Evolutionary conservation across 2,888 invertebrate genomes (phyloP).

Genomic region (Pheosia gnoma): DNA sequence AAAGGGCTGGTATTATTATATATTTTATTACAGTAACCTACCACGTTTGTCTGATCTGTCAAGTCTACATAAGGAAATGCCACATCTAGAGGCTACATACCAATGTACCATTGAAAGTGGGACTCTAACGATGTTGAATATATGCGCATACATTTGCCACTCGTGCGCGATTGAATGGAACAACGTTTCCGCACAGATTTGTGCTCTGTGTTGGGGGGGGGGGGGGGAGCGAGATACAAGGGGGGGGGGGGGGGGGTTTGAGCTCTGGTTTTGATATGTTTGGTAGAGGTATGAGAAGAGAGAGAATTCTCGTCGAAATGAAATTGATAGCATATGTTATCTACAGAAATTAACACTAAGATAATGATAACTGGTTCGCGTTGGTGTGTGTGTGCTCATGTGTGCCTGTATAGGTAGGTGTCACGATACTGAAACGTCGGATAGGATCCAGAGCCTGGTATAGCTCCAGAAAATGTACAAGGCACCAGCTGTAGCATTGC

Average conservation of each 20-base stretch:
- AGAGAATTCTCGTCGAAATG: not conserved
- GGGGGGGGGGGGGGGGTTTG: too few species aligned
- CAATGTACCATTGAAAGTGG: slow-evolving; percentile 48
- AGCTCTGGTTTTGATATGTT: slow-evolving; percentile 2
- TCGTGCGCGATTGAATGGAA: slow-evolving; percentile 60
- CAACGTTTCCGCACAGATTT: slow-evolving; percentile 58
- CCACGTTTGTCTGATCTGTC: too few species aligned
- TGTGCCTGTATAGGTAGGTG: too few species aligned
- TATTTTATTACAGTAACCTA: too few species aligned
- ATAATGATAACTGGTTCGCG: too few species aligned
- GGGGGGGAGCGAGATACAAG: not conserved
- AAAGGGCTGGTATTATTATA: too few species aligned
- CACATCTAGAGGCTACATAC: slow-evolving; percentile 41
- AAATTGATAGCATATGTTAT: not conserved
- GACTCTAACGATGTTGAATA: slow-evolving; percentile 68
- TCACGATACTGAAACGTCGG: too few species aligned
- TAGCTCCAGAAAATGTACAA: too few species aligned
- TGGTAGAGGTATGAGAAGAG: slow-evolving; percentile 4
- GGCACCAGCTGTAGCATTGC: too few species aligned
- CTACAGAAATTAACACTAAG: not conserved
- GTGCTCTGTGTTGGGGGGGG: slow-evolving; percentile 39
- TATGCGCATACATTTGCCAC: slow-evolving; percentile 75
- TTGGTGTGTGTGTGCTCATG: too few species aligned
- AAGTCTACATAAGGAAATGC: not conserved
- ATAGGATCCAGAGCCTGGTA: too few species aligned